Evolutionary conservation across 1,140 invertebrate species (phyloP).

Genomic region (Pentalonia nigronervosa): DNA sequence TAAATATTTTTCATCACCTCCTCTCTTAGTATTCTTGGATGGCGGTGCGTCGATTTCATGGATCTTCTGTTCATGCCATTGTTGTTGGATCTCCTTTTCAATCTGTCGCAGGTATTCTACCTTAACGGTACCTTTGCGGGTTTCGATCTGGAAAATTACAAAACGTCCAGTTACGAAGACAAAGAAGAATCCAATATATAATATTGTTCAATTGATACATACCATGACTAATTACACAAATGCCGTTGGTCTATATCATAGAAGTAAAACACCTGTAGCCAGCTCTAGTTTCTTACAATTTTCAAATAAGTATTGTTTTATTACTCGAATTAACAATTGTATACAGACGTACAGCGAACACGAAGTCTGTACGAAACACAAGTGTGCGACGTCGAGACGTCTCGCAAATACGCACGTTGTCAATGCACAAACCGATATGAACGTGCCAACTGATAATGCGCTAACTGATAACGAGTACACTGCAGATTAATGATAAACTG

Average conservation of each 20-base stretch:
- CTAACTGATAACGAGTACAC: neutral
- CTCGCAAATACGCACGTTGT: too few relatives aligned
- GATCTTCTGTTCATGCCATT: slow-evolving; percentile 81
- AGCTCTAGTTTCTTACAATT: neutral
- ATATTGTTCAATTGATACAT: neutral
- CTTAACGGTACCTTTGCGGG: slow-evolving; percentile 89
- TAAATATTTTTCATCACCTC: slow-evolving; percentile 86
- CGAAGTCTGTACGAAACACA: too few relatives aligned
- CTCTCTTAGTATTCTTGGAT: slow-evolving; percentile 64
- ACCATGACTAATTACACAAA: neutral
- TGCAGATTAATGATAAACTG: neutral
- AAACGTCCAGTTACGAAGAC: neutral
- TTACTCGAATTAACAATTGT: neutral
- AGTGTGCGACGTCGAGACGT: neutral
- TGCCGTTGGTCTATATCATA: neutral
- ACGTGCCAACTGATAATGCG: neutral
- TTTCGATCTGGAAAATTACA: slow-evolving; percentile 33
- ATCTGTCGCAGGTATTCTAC: slow-evolving; percentile 89
- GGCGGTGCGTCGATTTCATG: slow-evolving; percentile 82
- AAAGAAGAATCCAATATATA: neutral
- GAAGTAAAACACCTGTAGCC: neutral
- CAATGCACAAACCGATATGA: neutral
- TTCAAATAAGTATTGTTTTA: too few relatives aligned
- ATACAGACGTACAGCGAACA: too few relatives aligned
- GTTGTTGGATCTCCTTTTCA: slow-evolving; percentile 81